A percentile compares a stretch with the other conserved stretches of the same genome.
These are phyloP conservation scores for Blastobasis lacticolella DNA, from an alignment of 2,888 invertebrate genomes.

Conservation along the genomic window DNA sequence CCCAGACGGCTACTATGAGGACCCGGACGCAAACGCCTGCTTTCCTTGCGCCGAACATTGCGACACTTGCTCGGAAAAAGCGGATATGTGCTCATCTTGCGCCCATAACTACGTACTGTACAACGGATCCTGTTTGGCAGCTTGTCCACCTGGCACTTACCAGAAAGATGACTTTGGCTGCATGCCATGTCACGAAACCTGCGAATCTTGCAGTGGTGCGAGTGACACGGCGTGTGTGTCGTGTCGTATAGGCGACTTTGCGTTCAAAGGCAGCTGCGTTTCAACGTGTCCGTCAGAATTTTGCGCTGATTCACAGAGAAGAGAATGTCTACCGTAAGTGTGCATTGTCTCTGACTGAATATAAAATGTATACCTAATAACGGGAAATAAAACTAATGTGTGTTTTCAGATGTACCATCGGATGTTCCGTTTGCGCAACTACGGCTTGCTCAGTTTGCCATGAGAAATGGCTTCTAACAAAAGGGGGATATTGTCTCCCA, in stretches of 20 bases:
- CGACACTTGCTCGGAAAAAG: slow-evolving; percentile 87
- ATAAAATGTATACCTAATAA: slow-evolving; percentile 21
- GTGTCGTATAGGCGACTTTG: slow-evolving; percentile 82
- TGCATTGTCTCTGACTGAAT: slow-evolving; percentile 2
- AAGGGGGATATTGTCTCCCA: slow-evolving; percentile 82
- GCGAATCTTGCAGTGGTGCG: slow-evolving; percentile 88
- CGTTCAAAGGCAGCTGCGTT: slow-evolving; percentile 81
- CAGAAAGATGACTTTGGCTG: slow-evolving; percentile 92
- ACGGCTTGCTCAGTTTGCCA: slow-evolving; percentile 83
- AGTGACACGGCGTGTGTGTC: slow-evolving; percentile 85
- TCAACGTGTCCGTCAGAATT: slow-evolving; percentile 82
- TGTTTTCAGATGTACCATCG: slow-evolving; percentile 78
- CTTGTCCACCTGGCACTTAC: slow-evolving; percentile 87
- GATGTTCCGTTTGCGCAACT: slow-evolving; percentile 83
- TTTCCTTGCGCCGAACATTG: slow-evolving; percentile 91
- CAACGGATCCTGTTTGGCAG: slow-evolving; percentile 87
- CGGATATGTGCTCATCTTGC: slow-evolving; percentile 90
- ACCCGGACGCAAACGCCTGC: slow-evolving; percentile 84
- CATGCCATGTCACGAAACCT: slow-evolving; percentile 83
- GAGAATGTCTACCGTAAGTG: slow-evolving; percentile 81
- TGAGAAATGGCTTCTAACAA: slow-evolving; percentile 83
- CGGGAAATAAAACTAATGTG: slow-evolving; percentile 11
- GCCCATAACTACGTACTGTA: slow-evolving; percentile 90
- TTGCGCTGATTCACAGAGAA: slow-evolving; percentile 83
- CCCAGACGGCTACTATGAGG: slow-evolving; percentile 91